phyloP scores from a whole-genome alignment of 2,113 vertebrate genomes.

The Tyrannus savana region DNA sequence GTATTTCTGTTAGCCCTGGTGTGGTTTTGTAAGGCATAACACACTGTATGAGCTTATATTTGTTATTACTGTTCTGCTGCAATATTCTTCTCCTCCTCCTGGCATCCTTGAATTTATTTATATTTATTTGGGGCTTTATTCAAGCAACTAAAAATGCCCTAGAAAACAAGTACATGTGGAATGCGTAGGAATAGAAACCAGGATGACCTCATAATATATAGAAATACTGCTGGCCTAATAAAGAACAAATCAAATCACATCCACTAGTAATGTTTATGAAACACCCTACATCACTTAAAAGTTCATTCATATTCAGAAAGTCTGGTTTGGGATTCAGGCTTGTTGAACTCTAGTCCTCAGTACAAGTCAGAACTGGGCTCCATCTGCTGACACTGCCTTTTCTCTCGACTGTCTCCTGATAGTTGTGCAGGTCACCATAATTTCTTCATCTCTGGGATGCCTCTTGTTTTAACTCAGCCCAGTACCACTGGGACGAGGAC shows the following conservation, averaged over 20 bases:
- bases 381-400: neutral
- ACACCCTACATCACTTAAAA: neutral
- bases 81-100: neutral
- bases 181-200: neutral
- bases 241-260: neutral
- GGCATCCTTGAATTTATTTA: neutral
- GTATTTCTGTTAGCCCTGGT: neutral
- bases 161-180: neutral
- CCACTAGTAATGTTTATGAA: neutral
- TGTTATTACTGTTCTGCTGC: neutral
- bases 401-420: neutral
- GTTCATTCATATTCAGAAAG: neutral
- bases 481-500: neutral
- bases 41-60: neutral
- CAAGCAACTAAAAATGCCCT: neutral
- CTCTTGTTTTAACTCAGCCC: neutral
- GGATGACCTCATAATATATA: neutral
- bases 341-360: neutral
- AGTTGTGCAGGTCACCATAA: accelerated
- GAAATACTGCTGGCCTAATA: neutral
- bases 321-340: neutral
- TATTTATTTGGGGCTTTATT: neutral
- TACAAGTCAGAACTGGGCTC: neutral
- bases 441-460: neutral
- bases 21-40: neutral